Conservation (phyloP, 1,140 invertebrate species). For the Drosophila sulfurigaster region DNA sequence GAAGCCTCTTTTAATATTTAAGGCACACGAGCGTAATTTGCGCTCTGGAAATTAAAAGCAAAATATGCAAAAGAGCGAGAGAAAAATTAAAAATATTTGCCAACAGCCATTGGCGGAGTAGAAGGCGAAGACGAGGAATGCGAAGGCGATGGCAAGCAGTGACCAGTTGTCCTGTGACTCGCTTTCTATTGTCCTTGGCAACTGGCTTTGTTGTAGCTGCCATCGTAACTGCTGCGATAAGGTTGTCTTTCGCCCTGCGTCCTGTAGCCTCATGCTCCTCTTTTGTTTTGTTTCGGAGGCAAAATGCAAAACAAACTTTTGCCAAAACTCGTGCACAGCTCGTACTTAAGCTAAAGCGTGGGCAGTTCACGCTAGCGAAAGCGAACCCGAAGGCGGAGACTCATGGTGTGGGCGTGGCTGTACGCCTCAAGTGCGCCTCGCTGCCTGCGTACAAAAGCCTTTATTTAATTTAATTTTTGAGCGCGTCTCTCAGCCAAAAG, state of each 20-base stretch:
- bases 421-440: slow-evolving; percentile 41
- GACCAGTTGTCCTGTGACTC: slow-evolving; percentile 50
- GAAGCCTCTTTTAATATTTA: slow-evolving; percentile 50
- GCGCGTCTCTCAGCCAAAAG: slow-evolving; percentile 37
- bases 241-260: slow-evolving; percentile 14
- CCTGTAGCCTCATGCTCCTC: not conserved
- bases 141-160: slow-evolving; percentile 4
- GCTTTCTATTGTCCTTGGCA: slow-evolving; percentile 57
- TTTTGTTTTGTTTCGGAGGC: slow-evolving; percentile 43
- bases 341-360: slow-evolving; percentile 9
- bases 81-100: slow-evolving; percentile 52
- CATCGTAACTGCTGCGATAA: slow-evolving; percentile 43
- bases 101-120: slow-evolving; percentile 23
- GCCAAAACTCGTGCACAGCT: slow-evolving; percentile 37
- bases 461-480: slow-evolving; percentile 73
- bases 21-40: slow-evolving; percentile 70
- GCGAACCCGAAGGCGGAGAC: not conserved
- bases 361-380: slow-evolving; percentile 2
- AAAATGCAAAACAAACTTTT: slow-evolving; percentile 63
- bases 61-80: slow-evolving; percentile 56
- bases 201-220: slow-evolving; percentile 52
- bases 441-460: slow-evolving; percentile 63
- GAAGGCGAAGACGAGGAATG: not conserved
- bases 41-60: slow-evolving; percentile 66
- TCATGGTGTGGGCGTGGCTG: slow-evolving; percentile 34